Conservation (phyloP, 2,888 invertebrate species). For the Drosophila cognata region DNA sequence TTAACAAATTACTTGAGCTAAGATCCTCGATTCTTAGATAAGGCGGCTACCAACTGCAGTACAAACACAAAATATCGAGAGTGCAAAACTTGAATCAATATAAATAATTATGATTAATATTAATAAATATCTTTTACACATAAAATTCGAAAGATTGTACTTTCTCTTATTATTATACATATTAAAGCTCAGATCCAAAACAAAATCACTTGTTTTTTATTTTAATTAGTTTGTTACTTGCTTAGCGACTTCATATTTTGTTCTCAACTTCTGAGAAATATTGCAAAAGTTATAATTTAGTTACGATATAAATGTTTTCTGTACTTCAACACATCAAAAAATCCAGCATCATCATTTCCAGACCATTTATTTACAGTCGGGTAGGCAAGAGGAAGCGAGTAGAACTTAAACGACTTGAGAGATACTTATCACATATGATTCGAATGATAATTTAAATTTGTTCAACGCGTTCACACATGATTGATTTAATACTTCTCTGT, state of each 20-base stretch:
- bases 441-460: not conserved
- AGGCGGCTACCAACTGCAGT: conserved; percentile 42
- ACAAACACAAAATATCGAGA: not conserved
- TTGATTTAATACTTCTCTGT: not conserved
- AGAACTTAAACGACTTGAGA: not conserved
- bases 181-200: not conserved
- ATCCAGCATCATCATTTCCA: not conserved
- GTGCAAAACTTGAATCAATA: not conserved
- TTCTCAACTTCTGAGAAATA: not conserved
- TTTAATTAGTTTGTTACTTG: no score
- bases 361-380: not conserved
- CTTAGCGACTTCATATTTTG: no score
- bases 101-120: no score
- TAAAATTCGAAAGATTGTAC: not conserved
- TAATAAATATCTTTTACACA: not conserved
- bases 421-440: not conserved
- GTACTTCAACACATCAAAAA: not conserved
- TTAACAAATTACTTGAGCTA: conserved; percentile 43
- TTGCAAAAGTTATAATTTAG: not conserved
- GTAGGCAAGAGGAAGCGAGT: not conserved
- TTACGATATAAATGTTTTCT: not conserved
- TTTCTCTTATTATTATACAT: not conserved
- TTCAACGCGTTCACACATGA: not conserved
- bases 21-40: conserved; percentile 70
- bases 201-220: no score